These are phyloP conservation scores for Fragum fragum DNA, from an alignment of 2,888 invertebrate species.

Conservation along the genomic window DNA sequence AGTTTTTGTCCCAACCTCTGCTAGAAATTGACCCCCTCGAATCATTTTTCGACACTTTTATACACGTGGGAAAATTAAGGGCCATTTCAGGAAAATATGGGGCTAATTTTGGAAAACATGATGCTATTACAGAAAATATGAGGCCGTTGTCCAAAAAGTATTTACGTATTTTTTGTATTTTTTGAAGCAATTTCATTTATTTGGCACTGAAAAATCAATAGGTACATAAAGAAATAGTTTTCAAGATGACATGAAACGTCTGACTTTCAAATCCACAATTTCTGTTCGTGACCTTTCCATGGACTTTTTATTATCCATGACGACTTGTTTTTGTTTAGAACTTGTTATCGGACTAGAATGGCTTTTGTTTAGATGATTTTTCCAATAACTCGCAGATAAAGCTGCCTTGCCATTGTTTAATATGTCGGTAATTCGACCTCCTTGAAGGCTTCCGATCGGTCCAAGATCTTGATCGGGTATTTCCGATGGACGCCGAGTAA, in stretches of 20 bases:
- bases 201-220: too few species aligned
- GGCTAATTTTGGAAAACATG: too few species aligned
- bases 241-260: constrained; percentile 63
- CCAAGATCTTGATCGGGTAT: constrained; percentile 9
- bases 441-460: constrained; percentile 12
- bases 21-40: too few species aligned
- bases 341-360: constrained; percentile 64
- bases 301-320: constrained; percentile 66
- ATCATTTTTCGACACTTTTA: too few species aligned
- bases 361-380: constrained; percentile 66
- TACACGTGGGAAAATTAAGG: too few species aligned
- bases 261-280: constrained; percentile 65
- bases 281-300: constrained; percentile 62
- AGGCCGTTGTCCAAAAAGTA: too few species aligned
- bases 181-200: neutral
- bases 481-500: constrained; percentile 6
- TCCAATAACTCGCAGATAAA: constrained; percentile 75
- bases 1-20: too few species aligned
- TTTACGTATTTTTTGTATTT: neutral
- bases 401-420: constrained; percentile 73
- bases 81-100: too few species aligned
- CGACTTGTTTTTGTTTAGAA: constrained; percentile 64
- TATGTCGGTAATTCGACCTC: constrained; percentile 72
- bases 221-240: neutral
- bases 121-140: too few species aligned